Evolutionary conservation across 2,797 vertebrate species (phyloP), one percentile per base, ranked within the genome.

Genomic region (Atherinosoma microstoma): DNA sequence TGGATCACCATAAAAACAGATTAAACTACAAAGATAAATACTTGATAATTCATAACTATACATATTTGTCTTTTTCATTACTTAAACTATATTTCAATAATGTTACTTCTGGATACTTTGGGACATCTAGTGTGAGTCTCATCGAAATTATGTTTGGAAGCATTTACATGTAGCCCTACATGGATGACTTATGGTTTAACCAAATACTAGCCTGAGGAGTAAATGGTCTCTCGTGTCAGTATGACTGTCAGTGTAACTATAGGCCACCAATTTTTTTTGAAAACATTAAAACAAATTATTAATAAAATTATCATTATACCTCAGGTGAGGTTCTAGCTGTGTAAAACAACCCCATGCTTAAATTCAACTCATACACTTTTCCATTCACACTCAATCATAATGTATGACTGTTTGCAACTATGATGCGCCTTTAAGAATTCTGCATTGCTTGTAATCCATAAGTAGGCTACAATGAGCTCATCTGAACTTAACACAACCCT

Each of bases 391-490:
- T 12, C n/a, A 15, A 1, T 56, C 12, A 18, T 54, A 54, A 29
- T 27, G 10, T 4, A 22, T 18, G 16, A 1, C 15, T 45, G 42
- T 10, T n/a, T n/a, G 12, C 1, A 6, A 53, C 54, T 27, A 27
- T 27, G 32, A 36, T 69, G 42, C 29, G 51, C 22, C 9, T 36
- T 27, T 32, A 29, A 67, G 27, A 27, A 42, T 30, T 36, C 5
- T 45, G 12, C n/a, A 27, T 8, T 36, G 56, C 30, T 49, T 35
- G 7, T 49, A 49, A 49, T 38, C 47, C 34, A 53, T 53, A 54
- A 54, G 49, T 65, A 38, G 27, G 40, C 61, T 64, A 64, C 18
- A 6, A 67, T 30, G 53, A 15, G 27, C 27, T 30, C 12, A 64
- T 56, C 29, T 30, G 27, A 56, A 56, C 54, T 30, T 29, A 18